phyloP scores from a whole-genome alignment of 2,888 invertebrate genomes.

The Hydrotaea diabolus region DNA sequence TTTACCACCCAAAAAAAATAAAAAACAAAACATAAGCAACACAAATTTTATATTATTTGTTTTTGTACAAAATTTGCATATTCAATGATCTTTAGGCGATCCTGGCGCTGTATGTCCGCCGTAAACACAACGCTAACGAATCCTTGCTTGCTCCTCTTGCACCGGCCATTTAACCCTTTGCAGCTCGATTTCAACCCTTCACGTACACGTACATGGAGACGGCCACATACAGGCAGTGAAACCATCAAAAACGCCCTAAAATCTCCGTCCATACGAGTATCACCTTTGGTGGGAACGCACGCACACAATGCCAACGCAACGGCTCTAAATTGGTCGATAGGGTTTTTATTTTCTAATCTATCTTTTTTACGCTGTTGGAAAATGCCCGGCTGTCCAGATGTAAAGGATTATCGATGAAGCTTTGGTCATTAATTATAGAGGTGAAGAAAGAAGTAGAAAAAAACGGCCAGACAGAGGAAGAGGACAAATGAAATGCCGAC shows the following conservation, averaged over 20 bases:
- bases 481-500: background rate
- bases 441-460: background rate
- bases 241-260: constrained; percentile 59
- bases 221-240: background rate
- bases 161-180: constrained; percentile 47
- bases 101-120: constrained; percentile 4
- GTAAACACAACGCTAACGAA: constrained; percentile 2
- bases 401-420: constrained; percentile 57
- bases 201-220: background rate
- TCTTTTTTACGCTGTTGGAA: background rate
- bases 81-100: constrained; percentile 46
- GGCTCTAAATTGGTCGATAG: background rate
- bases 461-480: background rate
- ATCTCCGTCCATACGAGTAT: constrained; percentile 45
- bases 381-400: constrained; percentile 56
- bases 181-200: constrained; percentile 39
- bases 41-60: constrained; percentile 18
- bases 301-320: constrained; percentile 29
- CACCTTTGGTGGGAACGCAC: constrained; percentile 64
- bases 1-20: constrained; percentile 28
- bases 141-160: background rate
- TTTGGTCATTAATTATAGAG: constrained; percentile 64
- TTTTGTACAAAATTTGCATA: constrained; percentile 58
- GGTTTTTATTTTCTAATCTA: constrained; percentile 30
- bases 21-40: too few relatives aligned